Percentiles rank a stretch among this genome's conserved stretches.
phyloP scores from a whole-genome alignment of 2,888 invertebrate genomes.

The Lasiommata megera region DNA sequence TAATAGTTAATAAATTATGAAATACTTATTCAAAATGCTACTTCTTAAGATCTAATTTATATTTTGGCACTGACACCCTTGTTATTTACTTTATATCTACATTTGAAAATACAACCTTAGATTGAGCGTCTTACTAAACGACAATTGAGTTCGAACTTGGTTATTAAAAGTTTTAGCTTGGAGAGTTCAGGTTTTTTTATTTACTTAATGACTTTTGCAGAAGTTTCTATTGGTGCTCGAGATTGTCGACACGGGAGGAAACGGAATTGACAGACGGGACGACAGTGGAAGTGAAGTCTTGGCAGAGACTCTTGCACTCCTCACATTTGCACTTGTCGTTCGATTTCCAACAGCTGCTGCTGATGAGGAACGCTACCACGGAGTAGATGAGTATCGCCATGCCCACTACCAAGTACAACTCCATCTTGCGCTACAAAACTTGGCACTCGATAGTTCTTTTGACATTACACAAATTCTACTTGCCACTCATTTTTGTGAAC shows the following conservation, averaged over 20 bases:
- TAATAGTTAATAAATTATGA: background rate
- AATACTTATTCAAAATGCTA: conserved; percentile 1
- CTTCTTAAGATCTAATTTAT: background rate
- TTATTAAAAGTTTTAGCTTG: background rate
- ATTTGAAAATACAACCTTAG: background rate
- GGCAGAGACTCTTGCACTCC: conserved; percentile 59
- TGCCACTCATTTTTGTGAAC: conserved; percentile 15
- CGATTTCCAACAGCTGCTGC: conserved; percentile 60
- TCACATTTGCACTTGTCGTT: conserved; percentile 66
- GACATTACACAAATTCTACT: conserved; percentile 5
- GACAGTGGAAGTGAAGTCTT: conserved; percentile 35
- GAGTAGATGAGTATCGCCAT: conserved; percentile 67
- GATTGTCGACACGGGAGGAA: conserved; percentile 56
- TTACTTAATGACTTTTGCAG: background rate
- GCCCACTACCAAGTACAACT: conserved; percentile 67
- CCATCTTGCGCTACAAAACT: conserved; percentile 46
- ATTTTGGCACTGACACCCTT: conserved; percentile 11
- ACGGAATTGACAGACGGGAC: conserved; percentile 47
- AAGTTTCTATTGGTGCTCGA: conserved; percentile 41
- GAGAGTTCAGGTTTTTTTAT: conserved; percentile 23
- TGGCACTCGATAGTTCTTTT: background rate
- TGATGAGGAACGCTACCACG: conserved; percentile 53
- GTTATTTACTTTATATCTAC: background rate
- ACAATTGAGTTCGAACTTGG: background rate
- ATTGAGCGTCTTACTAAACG: background rate